These are phyloP conservation scores for Zaprionus nigranus DNA, from an alignment of 1,140 invertebrate species.

Conservation along the genomic window DNA sequence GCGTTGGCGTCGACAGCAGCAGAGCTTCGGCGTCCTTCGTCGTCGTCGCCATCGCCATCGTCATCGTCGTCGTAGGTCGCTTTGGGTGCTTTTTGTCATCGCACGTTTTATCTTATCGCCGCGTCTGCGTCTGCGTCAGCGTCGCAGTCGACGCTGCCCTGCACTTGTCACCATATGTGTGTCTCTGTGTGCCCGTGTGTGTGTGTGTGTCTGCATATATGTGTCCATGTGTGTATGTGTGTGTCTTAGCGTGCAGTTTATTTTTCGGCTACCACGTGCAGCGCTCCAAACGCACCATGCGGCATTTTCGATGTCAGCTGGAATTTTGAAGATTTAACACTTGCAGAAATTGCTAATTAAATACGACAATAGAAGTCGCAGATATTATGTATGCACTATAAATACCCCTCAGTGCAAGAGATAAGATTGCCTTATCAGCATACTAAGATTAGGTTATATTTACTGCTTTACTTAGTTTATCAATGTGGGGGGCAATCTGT, in stretches of 20 bases:
- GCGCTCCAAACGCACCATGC: constrained; percentile 68
- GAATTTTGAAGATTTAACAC: constrained; percentile 73
- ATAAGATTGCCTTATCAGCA: not conserved
- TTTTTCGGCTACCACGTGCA: constrained; percentile 76
- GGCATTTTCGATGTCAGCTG: constrained; percentile 74
- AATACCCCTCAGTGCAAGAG: not conserved
- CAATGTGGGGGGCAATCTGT: not conserved
- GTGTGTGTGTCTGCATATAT: constrained; percentile 23
- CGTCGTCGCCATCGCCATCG: constrained; percentile 21
- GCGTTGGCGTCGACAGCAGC: constrained; percentile 18
- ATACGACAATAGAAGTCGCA: not conserved
- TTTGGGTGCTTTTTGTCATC: constrained; percentile 80
- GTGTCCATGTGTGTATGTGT: constrained; percentile 39
- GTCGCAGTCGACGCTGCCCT: constrained; percentile 47
- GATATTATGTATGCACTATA: not conserved
- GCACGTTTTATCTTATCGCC: constrained; percentile 72
- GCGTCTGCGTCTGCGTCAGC: constrained; percentile 40
- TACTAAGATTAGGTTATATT: not conserved
- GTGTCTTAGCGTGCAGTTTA: constrained; percentile 53
- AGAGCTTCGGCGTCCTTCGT: constrained; percentile 44
- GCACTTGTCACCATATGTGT: constrained; percentile 32
- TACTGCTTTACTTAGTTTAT: not conserved
- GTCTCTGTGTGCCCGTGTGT: constrained; percentile 19
- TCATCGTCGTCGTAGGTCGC: constrained; percentile 29
- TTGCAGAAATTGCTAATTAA: constrained; percentile 68